Conservation (phyloP, 2,888 invertebrate genomes). For the Microdon myrmicae region DNA sequence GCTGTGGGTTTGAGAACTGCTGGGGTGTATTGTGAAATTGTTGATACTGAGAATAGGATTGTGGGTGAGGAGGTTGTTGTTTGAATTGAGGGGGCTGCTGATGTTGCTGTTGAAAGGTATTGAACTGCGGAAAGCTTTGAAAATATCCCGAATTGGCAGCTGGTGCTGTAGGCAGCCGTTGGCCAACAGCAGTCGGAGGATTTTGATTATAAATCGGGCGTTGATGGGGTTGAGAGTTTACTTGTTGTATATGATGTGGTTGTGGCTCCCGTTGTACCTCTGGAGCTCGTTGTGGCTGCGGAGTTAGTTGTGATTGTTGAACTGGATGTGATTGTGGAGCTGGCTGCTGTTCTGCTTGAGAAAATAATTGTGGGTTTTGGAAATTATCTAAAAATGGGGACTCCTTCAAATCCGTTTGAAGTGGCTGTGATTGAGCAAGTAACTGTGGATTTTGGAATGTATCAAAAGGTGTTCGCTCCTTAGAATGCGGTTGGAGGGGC, state of each 20-base stretch:
- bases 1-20: slow-evolving; percentile 5
- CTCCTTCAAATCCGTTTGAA: too few relatives aligned
- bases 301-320: slow-evolving; percentile 34
- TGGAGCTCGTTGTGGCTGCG: slow-evolving; percentile 1
- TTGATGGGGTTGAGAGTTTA: slow-evolving; percentile 39
- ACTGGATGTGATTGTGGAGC: slow-evolving; percentile 33
- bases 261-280: slow-evolving; percentile 2
- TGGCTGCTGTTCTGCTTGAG: slow-evolving; percentile 47
- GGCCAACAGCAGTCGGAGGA: slow-evolving; percentile 53
- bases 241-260: slow-evolving; percentile 24
- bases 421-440: slow-evolving; percentile 45
- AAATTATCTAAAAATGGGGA: too few relatives aligned
- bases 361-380: slow-evolving; percentile 31
- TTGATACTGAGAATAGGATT: not conserved
- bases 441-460: slow-evolving; percentile 59
- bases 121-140: not conserved
- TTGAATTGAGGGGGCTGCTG: slow-evolving; percentile 52
- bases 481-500: slow-evolving; percentile 54
- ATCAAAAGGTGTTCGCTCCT: slow-evolving; percentile 58
- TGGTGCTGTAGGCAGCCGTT: not conserved
- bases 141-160: not conserved
- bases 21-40: slow-evolving; percentile 2
- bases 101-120: not conserved
- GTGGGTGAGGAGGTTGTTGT: slow-evolving; percentile 24
- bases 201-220: slow-evolving; percentile 54